Evolutionary conservation across 2,888 invertebrate species (phyloP), one percentile per base, ranked within the genome.

Genomic region (Sepiola atlantica): DNA sequence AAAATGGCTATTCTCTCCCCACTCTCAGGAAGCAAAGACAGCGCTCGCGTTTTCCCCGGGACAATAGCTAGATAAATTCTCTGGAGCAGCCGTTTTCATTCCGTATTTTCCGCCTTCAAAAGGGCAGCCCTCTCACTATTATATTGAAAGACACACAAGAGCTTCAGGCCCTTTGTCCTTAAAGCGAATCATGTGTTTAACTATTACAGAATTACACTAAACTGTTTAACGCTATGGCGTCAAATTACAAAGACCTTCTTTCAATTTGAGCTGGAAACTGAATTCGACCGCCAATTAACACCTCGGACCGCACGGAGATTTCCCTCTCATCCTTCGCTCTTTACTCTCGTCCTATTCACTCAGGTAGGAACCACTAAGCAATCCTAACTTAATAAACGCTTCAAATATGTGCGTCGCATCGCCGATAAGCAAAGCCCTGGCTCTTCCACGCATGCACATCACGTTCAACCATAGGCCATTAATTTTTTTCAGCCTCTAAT

Each of bases 381-480:
- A 16, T 14, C 14, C 77, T 77, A 77, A 77, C 77, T 77, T 77
- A 77, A 77, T 77, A 77, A 45, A 77, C 16, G 77, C 32, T 4
- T 3, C 77, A 77, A 28, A n/a, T n/a, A 77, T 77, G 77, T n/a
- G n/a, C 77, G n/a, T 77, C 77, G n/a, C n/a, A 77, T 77, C 77
- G 18, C n/a, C 77, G 77, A 77, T 77, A 32, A 16, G n/a, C 32
- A 77, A 45, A 8, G 45, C 77, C n/a, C 14, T n/a, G n/a, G 32
- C 77, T 77, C 16, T n/a, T 77, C 32, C 16, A 28, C 77, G 77
- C 16, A 77, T 77, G 77, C 77, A 18, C 12, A 10, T n/a, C 77
- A 77, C 77, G 77, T 77, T 77, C 77, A 18, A 77, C 77, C 77
- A 77, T 77, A 77, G 77, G 77, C 77, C 77, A 77, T 77, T 77